Conservation (phyloP, 2,888 invertebrate genomes). For the Lypha dubia region DNA sequence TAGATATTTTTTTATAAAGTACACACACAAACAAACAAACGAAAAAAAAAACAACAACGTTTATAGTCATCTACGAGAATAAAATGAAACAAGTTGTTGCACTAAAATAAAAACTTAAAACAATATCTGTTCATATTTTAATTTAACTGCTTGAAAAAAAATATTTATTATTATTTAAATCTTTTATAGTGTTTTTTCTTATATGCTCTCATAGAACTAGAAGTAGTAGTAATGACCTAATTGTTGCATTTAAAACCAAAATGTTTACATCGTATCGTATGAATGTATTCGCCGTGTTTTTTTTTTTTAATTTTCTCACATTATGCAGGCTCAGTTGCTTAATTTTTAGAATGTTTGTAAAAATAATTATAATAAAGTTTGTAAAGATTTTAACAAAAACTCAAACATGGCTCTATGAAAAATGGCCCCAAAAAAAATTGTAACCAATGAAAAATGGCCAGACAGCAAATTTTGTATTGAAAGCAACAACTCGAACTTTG, state of each 20-base stretch:
- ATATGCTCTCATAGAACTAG: constrained; percentile 23
- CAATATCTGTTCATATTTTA: constrained; percentile 27
- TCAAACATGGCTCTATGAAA: too few relatives aligned
- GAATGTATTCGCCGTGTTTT: not conserved
- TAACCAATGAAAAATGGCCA: too few relatives aligned
- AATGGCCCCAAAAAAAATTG: too few relatives aligned
- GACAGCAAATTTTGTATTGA: too few relatives aligned
- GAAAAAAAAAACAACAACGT: constrained; percentile 13
- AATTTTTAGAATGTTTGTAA: not conserved
- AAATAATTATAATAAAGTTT: not conserved
- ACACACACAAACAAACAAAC: not conserved
- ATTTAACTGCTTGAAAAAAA: constrained; percentile 29
- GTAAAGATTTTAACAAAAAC: constrained; percentile 42
- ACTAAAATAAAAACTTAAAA: constrained; percentile 22
- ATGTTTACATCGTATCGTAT: constrained; percentile 22
- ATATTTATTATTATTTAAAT: constrained; percentile 10
- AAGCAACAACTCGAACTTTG: too few relatives aligned
- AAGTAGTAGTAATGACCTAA: constrained; percentile 67
- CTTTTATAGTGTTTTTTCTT: constrained; percentile 11
- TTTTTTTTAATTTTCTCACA: not conserved
- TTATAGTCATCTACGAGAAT: constrained; percentile 45
- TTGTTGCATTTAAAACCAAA: constrained; percentile 46
- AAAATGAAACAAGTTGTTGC: constrained; percentile 59
- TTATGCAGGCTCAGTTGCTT: not conserved
- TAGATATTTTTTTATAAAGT: constrained; percentile 8